Evolutionary conservation across 2,113 vertebrate genomes (phyloP).

Genomic region (Notechis scutatus): DNA sequence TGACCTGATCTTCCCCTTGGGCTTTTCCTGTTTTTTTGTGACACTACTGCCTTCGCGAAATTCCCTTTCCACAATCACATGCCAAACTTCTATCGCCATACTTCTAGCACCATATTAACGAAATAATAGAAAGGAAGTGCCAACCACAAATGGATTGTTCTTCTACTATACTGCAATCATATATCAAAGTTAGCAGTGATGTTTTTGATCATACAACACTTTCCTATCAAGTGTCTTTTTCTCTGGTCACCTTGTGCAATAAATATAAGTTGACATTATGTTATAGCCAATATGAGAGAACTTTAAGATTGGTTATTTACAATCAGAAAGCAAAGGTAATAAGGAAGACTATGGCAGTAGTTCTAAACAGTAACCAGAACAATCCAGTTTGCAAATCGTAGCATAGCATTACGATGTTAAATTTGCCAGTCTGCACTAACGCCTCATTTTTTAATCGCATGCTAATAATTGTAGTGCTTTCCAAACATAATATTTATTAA

Average conservation of each 20-base stretch:
- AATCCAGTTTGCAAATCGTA: constrained; percentile 41
- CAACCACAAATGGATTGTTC: not conserved
- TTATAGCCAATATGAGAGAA: constrained; percentile 8
- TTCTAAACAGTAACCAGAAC: constrained; percentile 32
- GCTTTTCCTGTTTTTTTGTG: too few relatives aligned
- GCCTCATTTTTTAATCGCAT: constrained; percentile 40
- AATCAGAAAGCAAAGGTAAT: constrained; percentile 43
- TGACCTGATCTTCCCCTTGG: too few relatives aligned
- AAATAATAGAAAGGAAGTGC: not conserved
- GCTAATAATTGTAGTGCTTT: constrained; percentile 42
- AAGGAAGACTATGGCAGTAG: constrained; percentile 27
- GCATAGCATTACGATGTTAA: constrained; percentile 31
- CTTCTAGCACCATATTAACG: not conserved
- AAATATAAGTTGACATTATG: not conserved
- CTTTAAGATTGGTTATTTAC: constrained; percentile 39
- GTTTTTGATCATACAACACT: constrained; percentile 11
- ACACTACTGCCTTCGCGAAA: too few relatives aligned
- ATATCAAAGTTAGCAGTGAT: constrained; percentile 22
- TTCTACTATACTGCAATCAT: not conserved
- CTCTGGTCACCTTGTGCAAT: constrained; percentile 17
- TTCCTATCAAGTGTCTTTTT: constrained; percentile 38
- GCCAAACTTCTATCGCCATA: not conserved
- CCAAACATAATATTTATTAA: constrained; percentile 45
- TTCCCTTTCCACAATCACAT: not conserved
- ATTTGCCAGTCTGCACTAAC: constrained; percentile 40